phyloP scores from a whole-genome alignment of 2,888 invertebrate genomes.

The Drosophila falleni region DNA sequence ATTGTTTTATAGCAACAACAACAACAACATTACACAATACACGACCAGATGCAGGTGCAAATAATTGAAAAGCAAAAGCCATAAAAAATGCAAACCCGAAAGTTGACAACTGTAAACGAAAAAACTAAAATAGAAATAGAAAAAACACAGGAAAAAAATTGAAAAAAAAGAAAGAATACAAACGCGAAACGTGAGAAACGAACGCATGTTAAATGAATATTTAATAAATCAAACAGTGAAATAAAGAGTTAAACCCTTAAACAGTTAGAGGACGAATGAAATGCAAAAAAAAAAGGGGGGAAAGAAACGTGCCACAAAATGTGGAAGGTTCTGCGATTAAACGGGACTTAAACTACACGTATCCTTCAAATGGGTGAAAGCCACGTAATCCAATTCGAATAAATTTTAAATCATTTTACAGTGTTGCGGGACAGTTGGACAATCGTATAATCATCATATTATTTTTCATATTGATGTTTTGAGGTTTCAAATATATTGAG shows the following conservation, averaged over 20 bases:
- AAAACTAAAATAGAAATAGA: conserved; percentile 13
- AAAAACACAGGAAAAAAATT: conserved; percentile 1
- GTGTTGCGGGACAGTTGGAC: not conserved
- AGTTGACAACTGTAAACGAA: conserved; percentile 57
- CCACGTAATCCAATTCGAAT: not conserved
- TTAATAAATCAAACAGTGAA: conserved; percentile 57
- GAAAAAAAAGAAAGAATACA: conserved; percentile 32
- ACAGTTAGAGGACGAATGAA: not conserved
- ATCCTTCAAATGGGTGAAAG: not conserved
- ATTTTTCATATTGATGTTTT: not conserved
- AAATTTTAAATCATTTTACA: not conserved
- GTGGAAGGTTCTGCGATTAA: not conserved
- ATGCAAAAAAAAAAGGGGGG: not conserved
- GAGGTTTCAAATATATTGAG: not conserved
- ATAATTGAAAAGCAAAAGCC: conserved; percentile 62
- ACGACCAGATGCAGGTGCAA: conserved; percentile 62
- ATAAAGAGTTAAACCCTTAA: conserved; percentile 1
- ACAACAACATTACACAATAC: conserved; percentile 22
- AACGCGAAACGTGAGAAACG: conserved; percentile 36
- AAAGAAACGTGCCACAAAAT: not conserved
- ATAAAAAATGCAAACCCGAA: conserved; percentile 66
- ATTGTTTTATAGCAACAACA: not conserved
- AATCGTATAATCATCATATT: not conserved
- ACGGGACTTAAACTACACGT: not conserved
- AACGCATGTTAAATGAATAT: conserved; percentile 61